Conservation (phyloP, 1,140 invertebrate species). For the Drosophila arizonae region DNA sequence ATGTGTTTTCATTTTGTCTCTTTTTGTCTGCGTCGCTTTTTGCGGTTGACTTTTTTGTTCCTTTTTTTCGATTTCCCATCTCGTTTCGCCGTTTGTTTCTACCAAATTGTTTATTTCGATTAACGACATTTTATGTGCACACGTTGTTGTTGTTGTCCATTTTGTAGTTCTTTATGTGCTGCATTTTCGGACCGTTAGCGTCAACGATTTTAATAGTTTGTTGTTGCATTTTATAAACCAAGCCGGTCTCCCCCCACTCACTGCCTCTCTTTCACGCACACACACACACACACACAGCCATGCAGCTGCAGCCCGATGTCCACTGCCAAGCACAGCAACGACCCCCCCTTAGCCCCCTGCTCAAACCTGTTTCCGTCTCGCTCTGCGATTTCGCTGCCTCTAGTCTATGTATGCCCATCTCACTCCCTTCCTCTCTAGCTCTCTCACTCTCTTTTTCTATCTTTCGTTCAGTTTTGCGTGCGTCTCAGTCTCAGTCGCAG, state of each 20-base stretch:
- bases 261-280: background rate
- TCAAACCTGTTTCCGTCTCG: constrained; percentile 62
- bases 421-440: background rate
- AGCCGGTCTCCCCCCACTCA: constrained; percentile 1
- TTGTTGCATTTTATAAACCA: constrained; percentile 65
- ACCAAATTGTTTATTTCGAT: constrained; percentile 45
- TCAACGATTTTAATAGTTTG: constrained; percentile 68
- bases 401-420: constrained; percentile 40
- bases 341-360: background rate
- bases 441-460: constrained; percentile 19
- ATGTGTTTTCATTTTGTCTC: background rate
- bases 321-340: constrained; percentile 25
- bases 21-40: constrained; percentile 15
- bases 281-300: too few relatives aligned
- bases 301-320: constrained; percentile 26
- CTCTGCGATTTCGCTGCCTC: constrained; percentile 61
- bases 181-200: constrained; percentile 72
- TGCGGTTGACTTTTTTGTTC: constrained; percentile 11
- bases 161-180: constrained; percentile 53
- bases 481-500: constrained; percentile 19
- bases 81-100: constrained; percentile 46
- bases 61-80: constrained; percentile 39
- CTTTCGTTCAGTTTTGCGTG: constrained; percentile 10
- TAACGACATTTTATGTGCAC: constrained; percentile 43
- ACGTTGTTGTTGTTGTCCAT: constrained; percentile 23